These are phyloP conservation scores for Acipenser transmontanus DNA, from an alignment of 2,797 vertebrate species.

Conservation along the genomic window DNA sequence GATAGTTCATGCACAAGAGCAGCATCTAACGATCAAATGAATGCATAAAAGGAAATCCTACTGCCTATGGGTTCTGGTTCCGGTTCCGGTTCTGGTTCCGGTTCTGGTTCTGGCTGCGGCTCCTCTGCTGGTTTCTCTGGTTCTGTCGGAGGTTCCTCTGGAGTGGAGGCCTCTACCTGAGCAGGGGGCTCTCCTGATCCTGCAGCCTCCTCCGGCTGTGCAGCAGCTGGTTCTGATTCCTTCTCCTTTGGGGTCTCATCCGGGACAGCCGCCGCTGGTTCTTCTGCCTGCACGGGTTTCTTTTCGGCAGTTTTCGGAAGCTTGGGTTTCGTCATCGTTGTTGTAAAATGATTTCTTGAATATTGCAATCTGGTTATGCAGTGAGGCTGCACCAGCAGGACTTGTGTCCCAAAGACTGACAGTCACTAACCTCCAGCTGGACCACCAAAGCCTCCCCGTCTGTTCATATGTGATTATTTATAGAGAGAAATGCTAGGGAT, in stretches of 20 bases:
- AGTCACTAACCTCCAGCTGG: conserved; percentile 5
- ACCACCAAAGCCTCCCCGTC: conserved; percentile 9
- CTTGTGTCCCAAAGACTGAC: conserved; percentile 20
- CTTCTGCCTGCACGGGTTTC: conserved; percentile 27
- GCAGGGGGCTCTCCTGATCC: too few relatives aligned
- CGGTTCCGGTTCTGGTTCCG: conserved; percentile 17
- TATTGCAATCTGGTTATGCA: too few relatives aligned
- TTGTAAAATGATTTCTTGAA: too few relatives aligned
- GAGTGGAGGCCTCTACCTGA: conserved; percentile 15
- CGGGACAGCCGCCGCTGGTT: conserved; percentile 20
- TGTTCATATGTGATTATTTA: conserved; percentile 53
- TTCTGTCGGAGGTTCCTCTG: conserved; percentile 19
- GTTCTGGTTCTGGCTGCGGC: too few relatives aligned
- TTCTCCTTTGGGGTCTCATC: neutral
- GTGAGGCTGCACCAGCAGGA: conserved; percentile 23
- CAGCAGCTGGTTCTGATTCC: neutral
- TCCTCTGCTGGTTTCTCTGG: too few relatives aligned
- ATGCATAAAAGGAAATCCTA: conserved; percentile 34
- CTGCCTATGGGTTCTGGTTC: conserved; percentile 38
- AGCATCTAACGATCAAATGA: neutral
- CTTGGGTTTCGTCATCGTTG: conserved; percentile 51
- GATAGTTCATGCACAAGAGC: too few relatives aligned
- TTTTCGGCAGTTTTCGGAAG: conserved; percentile 52
- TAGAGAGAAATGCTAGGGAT: conserved; percentile 55
- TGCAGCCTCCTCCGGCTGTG: conserved; percentile 18